A percentile compares a stretch with the other conserved stretches of the same genome.
Conservation (phyloP, 2,113 vertebrate genomes). For the Camelus bactrianus region DNA sequence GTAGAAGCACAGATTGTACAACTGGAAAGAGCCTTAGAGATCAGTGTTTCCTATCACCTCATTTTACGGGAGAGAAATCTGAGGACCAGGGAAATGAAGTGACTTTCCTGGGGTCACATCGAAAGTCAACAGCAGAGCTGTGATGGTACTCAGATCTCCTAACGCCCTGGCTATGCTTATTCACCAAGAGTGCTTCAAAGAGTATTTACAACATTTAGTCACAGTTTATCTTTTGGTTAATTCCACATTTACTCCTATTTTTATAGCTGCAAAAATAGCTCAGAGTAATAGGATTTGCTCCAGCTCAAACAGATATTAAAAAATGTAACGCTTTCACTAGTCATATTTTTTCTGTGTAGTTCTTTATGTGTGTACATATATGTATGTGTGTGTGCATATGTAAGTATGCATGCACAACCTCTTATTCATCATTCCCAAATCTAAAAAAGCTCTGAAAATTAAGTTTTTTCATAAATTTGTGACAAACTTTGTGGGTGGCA, state of each 20-base stretch:
- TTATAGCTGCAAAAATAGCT: not conserved
- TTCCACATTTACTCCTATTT: slow-evolving; percentile 6
- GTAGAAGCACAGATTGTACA: not conserved
- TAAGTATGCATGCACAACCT: not conserved
- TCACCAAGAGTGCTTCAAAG: not conserved
- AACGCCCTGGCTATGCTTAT: slow-evolving; percentile 23
- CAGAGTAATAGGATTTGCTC: slow-evolving; percentile 34
- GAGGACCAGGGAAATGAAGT: slow-evolving; percentile 61
- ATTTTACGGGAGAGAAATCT: slow-evolving; percentile 68
- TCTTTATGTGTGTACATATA: not conserved
- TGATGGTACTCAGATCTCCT: not conserved
- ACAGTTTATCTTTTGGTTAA: slow-evolving; percentile 49
- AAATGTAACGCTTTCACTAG: not conserved
- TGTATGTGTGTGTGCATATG: not conserved
- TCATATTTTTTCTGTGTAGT: not conserved
- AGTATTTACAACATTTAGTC: slow-evolving; percentile 9
- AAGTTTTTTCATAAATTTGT: slow-evolving; percentile 7
- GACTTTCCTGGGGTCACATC: slow-evolving; percentile 65
- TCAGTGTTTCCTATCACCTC: not conserved
- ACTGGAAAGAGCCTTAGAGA: slow-evolving; percentile 28
- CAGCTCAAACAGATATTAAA: slow-evolving; percentile 44
- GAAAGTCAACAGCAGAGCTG: slow-evolving; percentile 56
- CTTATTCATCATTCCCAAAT: not conserved
- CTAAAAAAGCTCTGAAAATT: not conserved
- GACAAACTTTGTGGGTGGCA: not conserved